Conservation (phyloP, 2,888 invertebrate species). For the Heteromyza rotundicornis region DNA sequence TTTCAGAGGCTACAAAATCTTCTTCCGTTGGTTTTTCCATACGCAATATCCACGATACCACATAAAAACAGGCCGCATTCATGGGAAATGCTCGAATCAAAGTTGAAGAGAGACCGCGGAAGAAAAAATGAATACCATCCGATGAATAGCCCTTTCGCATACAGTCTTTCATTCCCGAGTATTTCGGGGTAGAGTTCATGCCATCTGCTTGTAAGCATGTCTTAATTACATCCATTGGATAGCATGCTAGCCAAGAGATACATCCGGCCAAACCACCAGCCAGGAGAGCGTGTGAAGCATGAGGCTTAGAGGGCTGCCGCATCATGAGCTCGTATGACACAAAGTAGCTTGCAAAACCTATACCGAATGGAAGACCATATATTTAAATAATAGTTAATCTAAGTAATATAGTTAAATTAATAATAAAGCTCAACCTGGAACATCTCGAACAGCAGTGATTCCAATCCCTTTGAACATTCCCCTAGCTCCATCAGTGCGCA, state of each 20-base stretch:
- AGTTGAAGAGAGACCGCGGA: slow-evolving; percentile 79
- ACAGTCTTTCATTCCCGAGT: slow-evolving; percentile 77
- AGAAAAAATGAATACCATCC: slow-evolving; percentile 77
- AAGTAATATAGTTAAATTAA: neutral
- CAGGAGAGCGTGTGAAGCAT: slow-evolving; percentile 72
- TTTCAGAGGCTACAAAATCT: neutral
- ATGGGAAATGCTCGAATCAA: slow-evolving; percentile 88
- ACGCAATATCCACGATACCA: slow-evolving; percentile 78
- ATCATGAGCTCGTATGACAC: slow-evolving; percentile 81
- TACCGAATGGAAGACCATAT: no score
- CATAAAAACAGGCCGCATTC: slow-evolving; percentile 91
- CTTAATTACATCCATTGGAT: slow-evolving; percentile 91
- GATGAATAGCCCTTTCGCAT: slow-evolving; percentile 70
- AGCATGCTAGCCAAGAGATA: slow-evolving; percentile 83
- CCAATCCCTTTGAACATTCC: slow-evolving; percentile 78
- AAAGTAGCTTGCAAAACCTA: slow-evolving; percentile 81
- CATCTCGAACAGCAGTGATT: slow-evolving; percentile 78
- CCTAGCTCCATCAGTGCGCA: slow-evolving; percentile 69
- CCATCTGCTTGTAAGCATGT: slow-evolving; percentile 83
- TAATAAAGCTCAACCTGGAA: slow-evolving; percentile 67
- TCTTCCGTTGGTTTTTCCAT: neutral
- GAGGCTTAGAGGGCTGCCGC: slow-evolving; percentile 63
- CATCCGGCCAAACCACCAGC: slow-evolving; percentile 89
- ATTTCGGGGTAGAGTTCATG: slow-evolving; percentile 64
- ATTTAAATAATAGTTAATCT: neutral